Base-by-base conservation (phyloP, 2,888 invertebrate genomes). In the Nomada ruficornis region DNA sequence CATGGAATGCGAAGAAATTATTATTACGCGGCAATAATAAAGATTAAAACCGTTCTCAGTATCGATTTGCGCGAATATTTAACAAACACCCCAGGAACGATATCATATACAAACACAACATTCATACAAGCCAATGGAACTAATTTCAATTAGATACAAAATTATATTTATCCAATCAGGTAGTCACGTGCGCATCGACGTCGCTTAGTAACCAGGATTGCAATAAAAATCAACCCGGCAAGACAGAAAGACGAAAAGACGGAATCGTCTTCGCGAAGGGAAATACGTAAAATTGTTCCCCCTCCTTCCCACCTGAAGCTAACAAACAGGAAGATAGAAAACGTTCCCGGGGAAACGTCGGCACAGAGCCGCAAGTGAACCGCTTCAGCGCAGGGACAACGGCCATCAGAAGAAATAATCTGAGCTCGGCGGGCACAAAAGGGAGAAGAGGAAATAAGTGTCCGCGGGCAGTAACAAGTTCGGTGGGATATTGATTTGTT, bases 401-500 rank as follows among this genome's bases (percentile, higher is more conserved):
- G 11, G 55, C 5, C 64, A 11, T 13, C 26, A n/a, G 54, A 23
- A 70, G 47, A 54, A 75, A 62, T 54, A 68, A 81, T 60, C 65
- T 42, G 29, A n/a, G 55, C 65, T 42, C 44, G 15, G 55, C 44
- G 42, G 2, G 9, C 26, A 13, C 18, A 64, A 4, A 47, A 44
- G 60, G 67, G 44, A 44, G 68, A 15, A 10, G 15, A 47, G 11
- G 54, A 68, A 63, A 69, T 74, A 82, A 72, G 71, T 82, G 47
- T 77, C 68, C 72, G 52, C 54, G 42, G 82, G 63, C 77, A 68
- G 60, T 64, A 55, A 63, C 13, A 23, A 23, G 63, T 60, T 60
- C 44, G 29, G 62, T 44, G 9, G 47, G 55, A 78, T 87, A 90
- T 90, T 86, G 90, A 91, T 91, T 90, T 90, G 90, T 91, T 90